phyloP scores from a whole-genome alignment of 2,888 invertebrate species.

The Clanis bilineata region DNA sequence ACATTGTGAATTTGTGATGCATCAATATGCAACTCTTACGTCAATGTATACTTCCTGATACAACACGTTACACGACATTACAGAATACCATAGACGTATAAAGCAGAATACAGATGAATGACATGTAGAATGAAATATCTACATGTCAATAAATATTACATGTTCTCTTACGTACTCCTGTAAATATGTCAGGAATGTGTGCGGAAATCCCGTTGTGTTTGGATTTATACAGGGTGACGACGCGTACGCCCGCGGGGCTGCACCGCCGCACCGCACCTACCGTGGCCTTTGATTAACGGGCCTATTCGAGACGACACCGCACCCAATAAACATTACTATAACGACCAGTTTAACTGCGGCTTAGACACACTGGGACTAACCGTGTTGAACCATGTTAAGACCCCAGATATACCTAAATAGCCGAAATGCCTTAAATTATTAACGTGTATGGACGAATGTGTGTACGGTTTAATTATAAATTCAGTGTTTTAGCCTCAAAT shows the following conservation, averaged over 20 bases:
- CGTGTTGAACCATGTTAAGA: conserved; percentile 12
- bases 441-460: background rate
- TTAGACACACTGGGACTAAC: conserved; percentile 10
- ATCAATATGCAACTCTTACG: too few species aligned
- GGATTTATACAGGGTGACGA: conserved; percentile 35
- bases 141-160: background rate
- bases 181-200: background rate
- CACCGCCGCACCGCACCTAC: conserved; percentile 16
- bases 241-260: conserved; percentile 28
- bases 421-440: conserved; percentile 5
- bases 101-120: too few species aligned
- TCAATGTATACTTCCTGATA: too few species aligned
- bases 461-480: conserved; percentile 8
- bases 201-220: background rate
- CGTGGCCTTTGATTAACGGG: conserved; percentile 29
- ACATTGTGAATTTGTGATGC: too few species aligned
- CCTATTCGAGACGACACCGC: conserved; percentile 25
- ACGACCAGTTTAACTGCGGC: conserved; percentile 15
- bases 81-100: too few species aligned
- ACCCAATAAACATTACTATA: conserved; percentile 26
- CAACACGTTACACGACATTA: too few species aligned
- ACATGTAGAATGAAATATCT: too few species aligned
- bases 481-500: conserved; percentile 9
- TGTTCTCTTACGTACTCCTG: background rate
- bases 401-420: conserved; percentile 12